Percentiles rank a stretch among this genome's conserved stretches.
phyloP scores from a whole-genome alignment of 2,113 vertebrate species.

The Trogon melanurus region DNA sequence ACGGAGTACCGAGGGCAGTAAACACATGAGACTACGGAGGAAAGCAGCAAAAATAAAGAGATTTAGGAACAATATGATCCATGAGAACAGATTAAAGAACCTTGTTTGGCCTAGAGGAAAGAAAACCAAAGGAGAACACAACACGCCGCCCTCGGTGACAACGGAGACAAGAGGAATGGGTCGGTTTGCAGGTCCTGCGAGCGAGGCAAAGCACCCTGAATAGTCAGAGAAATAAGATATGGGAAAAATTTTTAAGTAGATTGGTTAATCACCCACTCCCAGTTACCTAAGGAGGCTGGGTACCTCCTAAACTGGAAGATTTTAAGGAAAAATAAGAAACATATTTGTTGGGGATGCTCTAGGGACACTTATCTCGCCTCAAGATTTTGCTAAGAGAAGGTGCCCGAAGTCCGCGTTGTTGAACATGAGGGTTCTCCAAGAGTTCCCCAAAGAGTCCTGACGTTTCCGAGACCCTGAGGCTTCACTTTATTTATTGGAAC shows the following conservation, averaged over 20 bases:
- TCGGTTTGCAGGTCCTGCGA: background rate
- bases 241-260: background rate
- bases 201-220: background rate
- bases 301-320: background rate
- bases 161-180: background rate
- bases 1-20: background rate
- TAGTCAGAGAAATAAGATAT: background rate
- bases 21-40: background rate
- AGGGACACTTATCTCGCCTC: background rate
- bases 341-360: background rate
- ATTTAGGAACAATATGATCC: background rate
- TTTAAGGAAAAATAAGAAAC: background rate
- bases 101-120: background rate
- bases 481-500: background rate
- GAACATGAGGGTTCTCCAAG: background rate
- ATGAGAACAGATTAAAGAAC: background rate
- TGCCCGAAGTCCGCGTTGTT: background rate
- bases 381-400: background rate
- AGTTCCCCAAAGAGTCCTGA: background rate
- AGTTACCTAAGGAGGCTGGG: background rate
- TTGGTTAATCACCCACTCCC: background rate
- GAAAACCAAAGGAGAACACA: background rate
- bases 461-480: background rate
- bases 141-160: fast-evolving
- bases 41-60: background rate